A percentile compares a stretch with the other conserved stretches of the same genome.
These are phyloP conservation scores for Leuciscus idus DNA, from an alignment of 2,113 vertebrate species.

Conservation along the genomic window DNA sequence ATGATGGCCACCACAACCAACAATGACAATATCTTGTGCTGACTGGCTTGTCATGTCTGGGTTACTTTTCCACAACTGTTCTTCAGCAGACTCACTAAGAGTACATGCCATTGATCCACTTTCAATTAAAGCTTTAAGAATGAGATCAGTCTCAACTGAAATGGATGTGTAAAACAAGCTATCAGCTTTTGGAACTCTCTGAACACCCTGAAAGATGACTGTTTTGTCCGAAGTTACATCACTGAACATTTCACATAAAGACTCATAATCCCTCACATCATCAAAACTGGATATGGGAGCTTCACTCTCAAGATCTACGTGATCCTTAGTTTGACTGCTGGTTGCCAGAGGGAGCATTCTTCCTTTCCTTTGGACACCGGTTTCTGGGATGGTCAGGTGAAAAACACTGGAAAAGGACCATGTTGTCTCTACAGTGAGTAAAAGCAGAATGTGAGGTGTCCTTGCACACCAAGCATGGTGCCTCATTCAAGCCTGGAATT, in stretches of 20 bases:
- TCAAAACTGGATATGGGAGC: conserved; percentile 1
- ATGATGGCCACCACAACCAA: not conserved
- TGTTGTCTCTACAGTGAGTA: conserved; percentile 4
- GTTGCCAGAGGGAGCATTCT: not conserved
- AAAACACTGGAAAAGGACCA: not conserved
- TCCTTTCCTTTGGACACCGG: conserved; percentile 2
- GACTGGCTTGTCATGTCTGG: conserved; percentile 7
- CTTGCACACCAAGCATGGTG: not conserved
- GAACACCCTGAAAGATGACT: too few species aligned
- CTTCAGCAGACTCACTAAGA: conserved; percentile 21
- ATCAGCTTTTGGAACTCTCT: not conserved
- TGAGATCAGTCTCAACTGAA: conserved; percentile 1
- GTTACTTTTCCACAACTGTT: not conserved
- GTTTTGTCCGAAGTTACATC: not conserved
- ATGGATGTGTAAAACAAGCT: not conserved
- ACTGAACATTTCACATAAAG: not conserved
- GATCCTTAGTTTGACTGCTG: conserved; percentile 56
- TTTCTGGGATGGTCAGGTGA: conserved; percentile 28
- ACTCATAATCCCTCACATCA: not conserved
- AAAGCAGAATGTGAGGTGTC: conserved; percentile 46
- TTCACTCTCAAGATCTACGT: conserved; percentile 15
- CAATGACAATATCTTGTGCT: not conserved
- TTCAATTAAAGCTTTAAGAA: conserved; percentile 35
- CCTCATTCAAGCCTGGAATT: not conserved
- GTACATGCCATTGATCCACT: conserved; percentile 44